Percentiles rank a stretch among this genome's conserved stretches.
Evolutionary conservation across 2,888 invertebrate species (phyloP).

Genomic region (Saturnia japonica): DNA sequence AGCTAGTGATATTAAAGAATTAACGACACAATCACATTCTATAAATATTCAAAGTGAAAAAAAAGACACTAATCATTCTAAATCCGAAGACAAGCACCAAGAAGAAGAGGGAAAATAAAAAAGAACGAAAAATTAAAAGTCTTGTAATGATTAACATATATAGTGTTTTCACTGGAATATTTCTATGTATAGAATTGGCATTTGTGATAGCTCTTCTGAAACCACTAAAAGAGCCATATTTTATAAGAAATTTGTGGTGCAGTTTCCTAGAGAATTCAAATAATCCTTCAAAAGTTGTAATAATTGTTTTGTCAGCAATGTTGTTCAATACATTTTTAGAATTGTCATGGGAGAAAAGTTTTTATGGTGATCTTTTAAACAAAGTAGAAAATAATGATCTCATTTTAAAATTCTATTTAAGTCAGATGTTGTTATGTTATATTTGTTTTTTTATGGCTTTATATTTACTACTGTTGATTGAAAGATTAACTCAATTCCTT

Average conservation of each 20-base stretch:
- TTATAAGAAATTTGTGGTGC: conserved; percentile 53
- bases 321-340: conserved; percentile 49
- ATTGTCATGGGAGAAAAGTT: conserved; percentile 45
- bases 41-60: conserved; percentile 14
- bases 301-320: conserved; percentile 33
- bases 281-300: conserved; percentile 37
- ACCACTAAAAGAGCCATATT: conserved; percentile 53
- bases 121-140: conserved; percentile 1
- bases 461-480: conserved; percentile 53
- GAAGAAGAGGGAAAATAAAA: not conserved
- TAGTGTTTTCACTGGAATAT: conserved; percentile 38
- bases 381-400: conserved; percentile 39
- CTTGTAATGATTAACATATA: conserved; percentile 55
- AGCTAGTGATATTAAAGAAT: conserved; percentile 15
- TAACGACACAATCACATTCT: conserved; percentile 15
- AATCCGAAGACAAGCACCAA: not conserved
- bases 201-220: conserved; percentile 54
- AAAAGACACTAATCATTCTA: conserved; percentile 15
- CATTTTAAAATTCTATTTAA: conserved; percentile 45
- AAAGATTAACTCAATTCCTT: conserved; percentile 48
- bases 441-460: conserved; percentile 47
- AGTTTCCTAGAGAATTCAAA: conserved; percentile 36
- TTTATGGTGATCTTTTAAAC: conserved; percentile 37
- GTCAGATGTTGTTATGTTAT: conserved; percentile 47
- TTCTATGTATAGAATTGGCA: conserved; percentile 49